Conservation (phyloP, 2,113 vertebrate genomes). For the Himantopus leucocephalus region DNA sequence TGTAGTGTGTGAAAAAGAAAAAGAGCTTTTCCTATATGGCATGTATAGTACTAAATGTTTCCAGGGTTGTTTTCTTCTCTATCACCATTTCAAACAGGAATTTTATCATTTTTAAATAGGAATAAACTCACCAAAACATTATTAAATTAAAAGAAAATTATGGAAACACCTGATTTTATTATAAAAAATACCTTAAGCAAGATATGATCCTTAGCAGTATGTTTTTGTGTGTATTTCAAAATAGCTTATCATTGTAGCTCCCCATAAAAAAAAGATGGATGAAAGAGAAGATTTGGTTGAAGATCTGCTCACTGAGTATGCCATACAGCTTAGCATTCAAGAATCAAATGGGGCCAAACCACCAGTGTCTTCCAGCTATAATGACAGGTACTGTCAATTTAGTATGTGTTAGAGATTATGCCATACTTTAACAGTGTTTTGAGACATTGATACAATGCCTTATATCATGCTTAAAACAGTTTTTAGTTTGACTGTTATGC, state of each 20-base stretch:
- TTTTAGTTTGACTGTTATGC: background rate
- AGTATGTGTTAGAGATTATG: background rate
- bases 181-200: background rate
- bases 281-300: slow-evolving; percentile 73
- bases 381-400: slow-evolving; percentile 72
- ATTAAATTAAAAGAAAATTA: background rate
- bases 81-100: background rate
- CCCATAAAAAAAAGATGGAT: slow-evolving; percentile 70
- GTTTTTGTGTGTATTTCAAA: background rate
- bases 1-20: background rate
- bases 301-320: slow-evolving; percentile 79
- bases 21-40: background rate
- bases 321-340: slow-evolving; percentile 81
- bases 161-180: background rate
- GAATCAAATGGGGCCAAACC: slow-evolving; percentile 71
- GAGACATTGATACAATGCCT: background rate
- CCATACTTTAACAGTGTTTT: background rate
- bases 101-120: background rate
- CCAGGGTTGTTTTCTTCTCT: background rate
- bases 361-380: slow-evolving; percentile 36
- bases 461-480: background rate
- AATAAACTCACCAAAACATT: background rate
- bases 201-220: background rate
- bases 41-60: background rate
- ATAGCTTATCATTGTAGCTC: background rate